A percentile compares a stretch with the other conserved stretches of the same genome.
phyloP scores from a whole-genome alignment of 1,140 invertebrate genomes.

The Augochlora pura region DNA sequence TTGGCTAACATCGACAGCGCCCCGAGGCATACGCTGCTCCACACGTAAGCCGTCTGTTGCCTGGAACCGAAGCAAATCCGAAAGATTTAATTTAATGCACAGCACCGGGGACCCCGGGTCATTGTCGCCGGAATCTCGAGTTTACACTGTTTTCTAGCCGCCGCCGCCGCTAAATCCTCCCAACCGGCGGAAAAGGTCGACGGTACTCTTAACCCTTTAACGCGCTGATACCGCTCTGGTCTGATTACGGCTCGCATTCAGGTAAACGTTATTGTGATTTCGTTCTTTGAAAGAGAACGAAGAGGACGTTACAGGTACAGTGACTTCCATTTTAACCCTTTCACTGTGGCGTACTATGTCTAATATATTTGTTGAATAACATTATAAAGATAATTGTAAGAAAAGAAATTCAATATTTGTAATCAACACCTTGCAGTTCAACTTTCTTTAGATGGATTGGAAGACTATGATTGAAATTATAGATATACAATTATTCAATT shows the following conservation, averaged over 20 bases:
- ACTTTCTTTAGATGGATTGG: no score
- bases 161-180: neutral
- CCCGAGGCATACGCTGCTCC: slow-evolving; percentile 84
- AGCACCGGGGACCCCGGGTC: neutral
- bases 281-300: no score
- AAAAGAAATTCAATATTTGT: no score
- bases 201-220: neutral
- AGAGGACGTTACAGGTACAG: no score
- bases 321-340: no score
- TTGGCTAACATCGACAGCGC: slow-evolving; percentile 94
- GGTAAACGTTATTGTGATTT: neutral
- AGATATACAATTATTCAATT: no score
- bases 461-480: no score
- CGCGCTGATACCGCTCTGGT: neutral
- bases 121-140: neutral
- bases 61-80: slow-evolving; percentile 66
- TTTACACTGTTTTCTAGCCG: neutral
- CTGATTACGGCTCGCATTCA: neutral
- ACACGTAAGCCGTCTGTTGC: slow-evolving; percentile 80
- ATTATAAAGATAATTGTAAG: no score
- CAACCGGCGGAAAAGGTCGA: neutral
- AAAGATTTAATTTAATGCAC: slow-evolving; percentile 35
- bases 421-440: no score
- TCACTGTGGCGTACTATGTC: no score
- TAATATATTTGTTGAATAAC: no score